These are phyloP conservation scores for Ceyx cyanopectus DNA, from an alignment of 2,113 vertebrate species.

Conservation along the genomic window DNA sequence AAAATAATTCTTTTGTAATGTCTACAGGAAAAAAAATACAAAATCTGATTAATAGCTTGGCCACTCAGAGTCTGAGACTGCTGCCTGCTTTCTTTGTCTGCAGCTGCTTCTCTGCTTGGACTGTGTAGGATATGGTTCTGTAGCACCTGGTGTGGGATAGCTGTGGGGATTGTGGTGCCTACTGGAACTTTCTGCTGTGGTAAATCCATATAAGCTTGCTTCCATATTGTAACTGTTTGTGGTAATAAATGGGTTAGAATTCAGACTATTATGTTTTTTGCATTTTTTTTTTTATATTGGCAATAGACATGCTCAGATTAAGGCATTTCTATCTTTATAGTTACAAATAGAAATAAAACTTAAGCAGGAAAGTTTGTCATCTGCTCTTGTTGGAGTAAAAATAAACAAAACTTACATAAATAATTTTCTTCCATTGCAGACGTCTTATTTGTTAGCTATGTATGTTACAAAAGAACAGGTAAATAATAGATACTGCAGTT, in stretches of 20 bases:
- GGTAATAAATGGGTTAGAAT: background rate
- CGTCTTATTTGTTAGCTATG: background rate
- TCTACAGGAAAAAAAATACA: background rate
- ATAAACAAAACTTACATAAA: background rate
- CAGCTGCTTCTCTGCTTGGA: background rate
- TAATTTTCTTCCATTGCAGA: background rate
- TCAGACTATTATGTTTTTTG: background rate
- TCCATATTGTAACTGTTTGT: background rate
- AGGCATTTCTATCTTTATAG: background rate
- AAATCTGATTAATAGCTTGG: background rate
- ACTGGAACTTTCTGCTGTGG: background rate
- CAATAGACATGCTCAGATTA: background rate
- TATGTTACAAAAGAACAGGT: background rate
- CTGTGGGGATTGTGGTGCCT: background rate
- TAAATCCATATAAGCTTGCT: background rate
- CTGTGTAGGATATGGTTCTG: background rate
- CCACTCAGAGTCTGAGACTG: background rate
- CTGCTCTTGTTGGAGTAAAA: background rate
- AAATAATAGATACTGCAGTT: background rate
- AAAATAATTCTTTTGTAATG: background rate
- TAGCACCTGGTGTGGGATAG: background rate
- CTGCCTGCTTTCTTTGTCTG: background rate
- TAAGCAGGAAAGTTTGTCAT: background rate
- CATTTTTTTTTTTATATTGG: background rate
- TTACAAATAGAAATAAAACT: background rate